Base-by-base conservation (phyloP, 2,113 vertebrate species). In the Axis porcinus region DNA sequence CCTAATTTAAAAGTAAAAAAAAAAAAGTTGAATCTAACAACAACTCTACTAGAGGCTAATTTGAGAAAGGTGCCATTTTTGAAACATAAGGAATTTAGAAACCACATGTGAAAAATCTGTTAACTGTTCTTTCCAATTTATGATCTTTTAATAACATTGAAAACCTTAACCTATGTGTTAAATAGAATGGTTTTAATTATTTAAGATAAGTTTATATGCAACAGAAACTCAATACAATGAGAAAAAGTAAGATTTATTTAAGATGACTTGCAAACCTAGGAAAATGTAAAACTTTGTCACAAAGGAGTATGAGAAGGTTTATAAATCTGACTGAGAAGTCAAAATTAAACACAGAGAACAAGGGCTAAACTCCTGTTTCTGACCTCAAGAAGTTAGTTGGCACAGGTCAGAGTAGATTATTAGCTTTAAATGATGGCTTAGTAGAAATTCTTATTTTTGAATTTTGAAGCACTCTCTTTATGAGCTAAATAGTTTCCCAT, bases 31-130 rank as follows among this genome's bases (percentile, higher is more conserved):
- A 89, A 76, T 92, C 94, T 36, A 88, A 81, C n/a, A 88, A 95
- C 28, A 76, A 89, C 52, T 47, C 28, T n/a, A 33, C 40, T 55
- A 55, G 28, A 28, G 50, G 36, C 57, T 95, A 64, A 64, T 60
- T 70, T 83, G 86, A 28, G 88, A 98, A 95, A 89, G 3, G 50
- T 93, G 54, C 30, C 95, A 93, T n/a, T 76, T 97, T 0, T 0
- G 3, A 97, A 67, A 50, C 94, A 96, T 16, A 95, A 87, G 50
- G 27, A 96, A 85, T 95, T 89, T 52, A 96, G 47, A 94, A 87
- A 96, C 47, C 82, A 96, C 60, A 25, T 95, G 86, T 92, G 88
- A 93, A 90, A 95, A 94, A 79, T 19, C 33, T 86, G 58, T 62
- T 94, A 55, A 92, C 17, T 85, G 40, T 16, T 94, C 92, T 90